phyloP scores from a whole-genome alignment of 1,140 invertebrate species.

The Eumaeus atala region DNA sequence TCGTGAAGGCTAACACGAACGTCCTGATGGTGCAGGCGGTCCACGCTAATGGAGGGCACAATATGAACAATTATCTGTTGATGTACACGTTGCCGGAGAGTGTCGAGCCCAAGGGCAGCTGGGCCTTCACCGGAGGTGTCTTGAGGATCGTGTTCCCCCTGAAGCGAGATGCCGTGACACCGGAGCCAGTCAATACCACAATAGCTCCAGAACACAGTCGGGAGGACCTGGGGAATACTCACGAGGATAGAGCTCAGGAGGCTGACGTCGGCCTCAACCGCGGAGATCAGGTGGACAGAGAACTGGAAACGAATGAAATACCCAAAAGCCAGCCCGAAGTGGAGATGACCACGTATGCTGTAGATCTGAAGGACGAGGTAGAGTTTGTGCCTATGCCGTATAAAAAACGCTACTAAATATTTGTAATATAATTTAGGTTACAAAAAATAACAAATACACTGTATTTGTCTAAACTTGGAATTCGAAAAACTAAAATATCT shows the following conservation, averaged over 20 bases:
- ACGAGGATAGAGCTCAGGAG: conserved; percentile 10
- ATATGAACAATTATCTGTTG: conserved; percentile 10
- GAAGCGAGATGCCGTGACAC: too few species aligned
- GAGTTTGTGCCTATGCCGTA: conserved; percentile 22
- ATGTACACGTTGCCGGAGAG: conserved; percentile 14
- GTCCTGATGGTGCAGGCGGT: conserved; percentile 27
- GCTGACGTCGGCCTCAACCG: conserved; percentile 19
- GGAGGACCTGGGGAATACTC: conserved; percentile 18
- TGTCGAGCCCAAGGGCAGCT: conserved; percentile 38
- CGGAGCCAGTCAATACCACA: neutral
- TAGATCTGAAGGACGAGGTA: conserved; percentile 28
- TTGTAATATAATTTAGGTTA: too few species aligned
- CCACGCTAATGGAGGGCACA: conserved; percentile 5
- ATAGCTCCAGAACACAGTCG: conserved; percentile 14
- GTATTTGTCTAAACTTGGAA: too few species aligned
- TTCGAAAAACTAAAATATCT: too few species aligned
- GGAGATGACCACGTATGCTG: conserved; percentile 31
- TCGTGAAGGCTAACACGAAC: conserved; percentile 27
- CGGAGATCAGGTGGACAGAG: conserved; percentile 18
- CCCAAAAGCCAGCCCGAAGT: conserved; percentile 11
- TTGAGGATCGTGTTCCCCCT: conserved; percentile 41
- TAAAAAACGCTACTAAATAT: too few species aligned
- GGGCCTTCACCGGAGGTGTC: conserved; percentile 35
- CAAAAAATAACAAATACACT: too few species aligned
- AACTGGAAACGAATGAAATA: conserved; percentile 24